Conservation (phyloP, 2,797 vertebrate genomes). For the Anableps anableps region DNA sequence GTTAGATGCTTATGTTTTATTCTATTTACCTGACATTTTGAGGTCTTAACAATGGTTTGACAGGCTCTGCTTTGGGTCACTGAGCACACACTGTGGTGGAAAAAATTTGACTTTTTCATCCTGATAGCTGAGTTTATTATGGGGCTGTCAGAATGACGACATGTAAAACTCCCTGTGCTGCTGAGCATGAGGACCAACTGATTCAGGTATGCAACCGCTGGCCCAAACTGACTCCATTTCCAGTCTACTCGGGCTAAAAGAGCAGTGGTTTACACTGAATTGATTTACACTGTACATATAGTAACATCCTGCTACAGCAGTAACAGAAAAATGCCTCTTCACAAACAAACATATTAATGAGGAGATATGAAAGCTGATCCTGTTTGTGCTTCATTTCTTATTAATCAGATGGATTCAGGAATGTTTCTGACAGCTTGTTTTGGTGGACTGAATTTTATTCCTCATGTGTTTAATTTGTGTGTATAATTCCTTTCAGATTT, state of each 20-base stretch:
- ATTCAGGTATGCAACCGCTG: not conserved
- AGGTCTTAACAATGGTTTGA: slow-evolving; percentile 4
- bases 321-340: not conserved
- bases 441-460: not conserved
- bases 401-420: not conserved
- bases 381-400: slow-evolving; percentile 1
- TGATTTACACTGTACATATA: not conserved
- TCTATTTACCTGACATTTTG: slow-evolving; percentile 6
- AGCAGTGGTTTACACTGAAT: not conserved
- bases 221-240: not conserved
- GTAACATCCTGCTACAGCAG: not conserved
- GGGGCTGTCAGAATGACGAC: not conserved
- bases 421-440: slow-evolving; percentile 1
- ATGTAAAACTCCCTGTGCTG: not conserved
- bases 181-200: not conserved
- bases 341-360: slow-evolving; percentile 1
- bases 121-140: slow-evolving; percentile 1
- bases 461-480: not conserved
- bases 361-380: not conserved
- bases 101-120: slow-evolving; percentile 3
- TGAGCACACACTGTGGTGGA: slow-evolving; percentile 11
- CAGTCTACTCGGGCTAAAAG: not conserved
- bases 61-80: not conserved
- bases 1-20: not conserved
- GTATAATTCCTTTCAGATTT: slow-evolving; percentile 1